Evolutionary conservation across 2,888 invertebrate genomes (phyloP).

Genomic region (Drosophila dives): DNA sequence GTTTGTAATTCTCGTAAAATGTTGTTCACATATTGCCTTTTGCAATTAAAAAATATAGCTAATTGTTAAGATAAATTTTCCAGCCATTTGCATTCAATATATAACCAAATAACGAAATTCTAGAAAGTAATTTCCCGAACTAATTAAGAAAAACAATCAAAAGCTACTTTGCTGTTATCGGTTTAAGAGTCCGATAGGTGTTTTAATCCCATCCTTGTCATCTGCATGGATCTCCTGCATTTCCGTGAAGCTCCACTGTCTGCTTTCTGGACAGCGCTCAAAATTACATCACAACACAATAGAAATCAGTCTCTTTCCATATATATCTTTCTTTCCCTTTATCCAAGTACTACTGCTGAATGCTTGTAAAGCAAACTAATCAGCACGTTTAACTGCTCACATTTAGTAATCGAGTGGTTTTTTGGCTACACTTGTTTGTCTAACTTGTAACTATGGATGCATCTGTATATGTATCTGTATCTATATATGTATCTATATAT

Average conservation of each 20-base stretch:
- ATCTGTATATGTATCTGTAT: neutral
- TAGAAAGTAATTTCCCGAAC: neutral
- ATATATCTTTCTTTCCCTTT: neutral
- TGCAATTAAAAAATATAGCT: neutral
- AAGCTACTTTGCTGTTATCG: neutral
- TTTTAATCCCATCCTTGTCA: neutral
- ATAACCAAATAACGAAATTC: neutral
- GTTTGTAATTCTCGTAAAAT: neutral
- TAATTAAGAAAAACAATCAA: neutral
- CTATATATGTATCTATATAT: neutral
- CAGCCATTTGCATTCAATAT: neutral
- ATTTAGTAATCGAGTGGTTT: slow-evolving; percentile 4
- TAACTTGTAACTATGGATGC: slow-evolving; percentile 14
- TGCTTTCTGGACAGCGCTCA: slow-evolving; percentile 14
- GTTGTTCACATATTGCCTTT: neutral
- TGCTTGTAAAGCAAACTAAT: slow-evolving; percentile 49
- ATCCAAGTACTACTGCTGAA: neutral
- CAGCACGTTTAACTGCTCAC: slow-evolving; percentile 45
- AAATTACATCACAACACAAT: slow-evolving; percentile 38
- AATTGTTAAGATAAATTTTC: neutral
- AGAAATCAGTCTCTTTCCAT: neutral
- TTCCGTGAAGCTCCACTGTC: neutral
- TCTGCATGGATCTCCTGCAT: slow-evolving; percentile 4
- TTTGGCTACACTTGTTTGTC: slow-evolving; percentile 46
- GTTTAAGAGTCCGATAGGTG: neutral